phyloP scores from a whole-genome alignment of 2,888 invertebrate species.

The Andrena hattorfiana region DNA sequence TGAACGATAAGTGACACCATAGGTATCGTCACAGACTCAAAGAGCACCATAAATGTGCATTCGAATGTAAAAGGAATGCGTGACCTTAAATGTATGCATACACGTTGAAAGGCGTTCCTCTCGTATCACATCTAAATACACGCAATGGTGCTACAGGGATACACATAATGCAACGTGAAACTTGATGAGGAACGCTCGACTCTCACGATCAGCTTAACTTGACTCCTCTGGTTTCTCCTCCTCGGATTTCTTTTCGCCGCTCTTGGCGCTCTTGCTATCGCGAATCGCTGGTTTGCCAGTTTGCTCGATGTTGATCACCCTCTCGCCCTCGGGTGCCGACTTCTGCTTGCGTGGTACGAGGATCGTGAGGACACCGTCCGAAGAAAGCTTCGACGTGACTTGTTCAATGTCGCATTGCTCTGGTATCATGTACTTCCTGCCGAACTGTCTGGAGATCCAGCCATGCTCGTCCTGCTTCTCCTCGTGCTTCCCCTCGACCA shows the following conservation, averaged over 20 bases:
- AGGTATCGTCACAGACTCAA: background rate
- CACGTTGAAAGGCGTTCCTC: background rate
- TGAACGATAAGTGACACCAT: background rate
- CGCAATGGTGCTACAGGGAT: background rate
- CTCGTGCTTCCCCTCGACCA: slow-evolving; percentile 93
- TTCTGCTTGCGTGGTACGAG: slow-evolving; percentile 88
- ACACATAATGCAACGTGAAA: slow-evolving; percentile 4
- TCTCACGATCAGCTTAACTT: background rate
- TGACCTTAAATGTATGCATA: background rate
- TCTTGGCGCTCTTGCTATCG: slow-evolving; percentile 26
- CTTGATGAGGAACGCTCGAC: background rate
- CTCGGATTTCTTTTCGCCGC: slow-evolving; percentile 34
- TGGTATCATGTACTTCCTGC: slow-evolving; percentile 85
- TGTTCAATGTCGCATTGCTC: slow-evolving; percentile 88
- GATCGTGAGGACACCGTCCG: slow-evolving; percentile 93
- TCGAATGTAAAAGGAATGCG: background rate
- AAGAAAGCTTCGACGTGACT: slow-evolving; percentile 91
- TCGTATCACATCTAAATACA: slow-evolving; percentile 6
- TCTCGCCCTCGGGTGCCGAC: slow-evolving; percentile 69
- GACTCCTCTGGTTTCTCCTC: slow-evolving; percentile 33
- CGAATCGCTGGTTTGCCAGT: slow-evolving; percentile 79
- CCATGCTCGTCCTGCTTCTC: slow-evolving; percentile 93
- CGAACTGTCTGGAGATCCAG: slow-evolving; percentile 85
- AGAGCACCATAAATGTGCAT: background rate
- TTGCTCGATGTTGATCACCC: slow-evolving; percentile 74